Conservation (phyloP, 2,113 vertebrate genomes). For the Meles meles region DNA sequence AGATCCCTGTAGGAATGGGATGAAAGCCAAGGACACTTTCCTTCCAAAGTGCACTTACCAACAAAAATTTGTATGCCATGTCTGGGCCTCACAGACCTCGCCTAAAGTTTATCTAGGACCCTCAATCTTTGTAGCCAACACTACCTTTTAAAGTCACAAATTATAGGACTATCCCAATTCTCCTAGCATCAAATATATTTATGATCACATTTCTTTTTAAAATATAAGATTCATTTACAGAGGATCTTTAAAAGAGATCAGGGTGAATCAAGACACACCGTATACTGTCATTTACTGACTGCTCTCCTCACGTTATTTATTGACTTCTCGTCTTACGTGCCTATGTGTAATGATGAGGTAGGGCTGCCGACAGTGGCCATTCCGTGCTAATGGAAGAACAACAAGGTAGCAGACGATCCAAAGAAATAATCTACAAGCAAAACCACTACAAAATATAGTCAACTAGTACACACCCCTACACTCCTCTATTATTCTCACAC, state of each 20-base stretch:
- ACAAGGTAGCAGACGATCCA: background rate
- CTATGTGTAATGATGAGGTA: background rate
- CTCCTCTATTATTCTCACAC: background rate
- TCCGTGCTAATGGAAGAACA: background rate
- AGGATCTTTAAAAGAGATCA: background rate
- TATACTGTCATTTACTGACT: background rate
- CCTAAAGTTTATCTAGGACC: background rate
- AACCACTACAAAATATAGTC: background rate
- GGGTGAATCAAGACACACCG: background rate
- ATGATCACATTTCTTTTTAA: background rate
- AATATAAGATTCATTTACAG: background rate
- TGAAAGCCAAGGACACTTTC: background rate
- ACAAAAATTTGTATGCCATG: background rate
- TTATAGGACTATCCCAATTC: background rate
- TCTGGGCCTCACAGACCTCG: background rate
- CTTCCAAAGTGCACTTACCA: background rate
- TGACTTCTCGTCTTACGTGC: background rate
- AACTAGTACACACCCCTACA: background rate
- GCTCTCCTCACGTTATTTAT: background rate
- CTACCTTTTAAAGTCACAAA: background rate
- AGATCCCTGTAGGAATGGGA: background rate
- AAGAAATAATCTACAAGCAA: background rate
- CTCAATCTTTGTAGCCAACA: background rate
- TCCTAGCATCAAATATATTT: background rate
- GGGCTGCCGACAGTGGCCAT: background rate